Percentiles rank a stretch among this genome's conserved stretches.
Conservation (phyloP, 2,888 invertebrate genomes). For the Aquatica leii region DNA sequence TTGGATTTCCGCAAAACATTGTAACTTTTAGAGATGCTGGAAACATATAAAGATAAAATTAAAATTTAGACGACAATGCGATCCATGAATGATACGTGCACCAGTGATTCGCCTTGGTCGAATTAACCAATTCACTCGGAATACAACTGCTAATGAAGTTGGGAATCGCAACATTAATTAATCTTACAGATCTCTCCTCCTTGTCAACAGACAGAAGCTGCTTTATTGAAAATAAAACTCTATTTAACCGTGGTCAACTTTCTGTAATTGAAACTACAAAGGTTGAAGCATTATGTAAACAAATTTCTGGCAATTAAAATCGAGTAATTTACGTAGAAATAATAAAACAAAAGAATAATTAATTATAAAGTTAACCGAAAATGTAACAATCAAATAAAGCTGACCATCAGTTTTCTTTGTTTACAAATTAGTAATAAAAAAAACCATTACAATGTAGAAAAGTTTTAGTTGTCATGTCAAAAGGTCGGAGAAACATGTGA, state of each 20-base stretch:
- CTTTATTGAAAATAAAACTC: slow-evolving; percentile 24
- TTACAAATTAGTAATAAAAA: slow-evolving; percentile 5
- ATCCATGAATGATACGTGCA: slow-evolving; percentile 18
- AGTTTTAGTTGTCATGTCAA: slow-evolving; percentile 11
- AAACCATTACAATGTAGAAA: not conserved
- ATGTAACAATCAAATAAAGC: not conserved
- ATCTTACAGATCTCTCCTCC: slow-evolving; percentile 28
- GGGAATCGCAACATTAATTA: slow-evolving; percentile 28
- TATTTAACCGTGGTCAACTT: not conserved
- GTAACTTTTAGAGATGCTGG: too few relatives aligned
- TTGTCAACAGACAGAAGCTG: slow-evolving; percentile 25
- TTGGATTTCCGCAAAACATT: too few relatives aligned
- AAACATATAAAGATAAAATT: too few relatives aligned
- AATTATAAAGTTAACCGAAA: not conserved
- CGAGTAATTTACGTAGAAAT: not conserved
- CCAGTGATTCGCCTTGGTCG: slow-evolving; percentile 18
- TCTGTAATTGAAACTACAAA: not conserved
- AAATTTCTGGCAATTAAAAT: not conserved
- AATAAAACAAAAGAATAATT: not conserved
- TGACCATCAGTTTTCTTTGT: slow-evolving; percentile 8
- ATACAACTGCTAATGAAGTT: slow-evolving; percentile 26
- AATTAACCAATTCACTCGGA: slow-evolving; percentile 24
- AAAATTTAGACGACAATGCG: not conserved
- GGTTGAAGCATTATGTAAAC: not conserved
- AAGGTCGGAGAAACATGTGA: slow-evolving; percentile 38